phyloP scores from a whole-genome alignment of 1,140 invertebrate genomes.

The Colletes latitarsis region DNA sequence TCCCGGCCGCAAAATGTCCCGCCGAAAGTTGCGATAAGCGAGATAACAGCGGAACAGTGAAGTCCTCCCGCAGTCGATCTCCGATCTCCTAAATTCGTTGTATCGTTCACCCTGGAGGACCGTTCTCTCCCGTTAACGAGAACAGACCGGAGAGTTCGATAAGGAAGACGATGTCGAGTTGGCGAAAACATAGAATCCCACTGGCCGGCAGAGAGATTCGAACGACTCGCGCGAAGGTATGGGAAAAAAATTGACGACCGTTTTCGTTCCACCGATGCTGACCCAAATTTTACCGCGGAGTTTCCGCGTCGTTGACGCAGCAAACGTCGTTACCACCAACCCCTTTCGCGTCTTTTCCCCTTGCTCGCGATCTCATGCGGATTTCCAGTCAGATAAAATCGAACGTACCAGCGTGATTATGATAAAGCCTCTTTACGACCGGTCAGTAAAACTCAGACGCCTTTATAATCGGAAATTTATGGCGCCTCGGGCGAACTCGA shows the following conservation, averaged over 20 bases:
- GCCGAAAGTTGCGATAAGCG: neutral
- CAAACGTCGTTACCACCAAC: slow-evolving; percentile 36
- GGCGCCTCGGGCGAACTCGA: slow-evolving; percentile 12
- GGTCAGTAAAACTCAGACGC: slow-evolving; percentile 41
- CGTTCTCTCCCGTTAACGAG: slow-evolving; percentile 52
- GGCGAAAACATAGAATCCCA: slow-evolving; percentile 52
- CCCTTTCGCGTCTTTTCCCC: slow-evolving; percentile 27
- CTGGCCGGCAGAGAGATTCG: slow-evolving; percentile 26
- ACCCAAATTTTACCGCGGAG: slow-evolving; percentile 63
- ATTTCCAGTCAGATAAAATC: slow-evolving; percentile 54
- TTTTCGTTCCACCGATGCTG: slow-evolving; percentile 60
- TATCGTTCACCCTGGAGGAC: slow-evolving; percentile 49
- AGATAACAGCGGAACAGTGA: slow-evolving; percentile 9
- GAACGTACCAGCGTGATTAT: slow-evolving; percentile 49
- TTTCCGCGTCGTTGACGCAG: slow-evolving; percentile 66
- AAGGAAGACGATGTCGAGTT: slow-evolving; percentile 56
- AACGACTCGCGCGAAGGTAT: slow-evolving; percentile 21
- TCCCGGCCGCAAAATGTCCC: neutral
- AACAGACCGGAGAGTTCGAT: slow-evolving; percentile 35
- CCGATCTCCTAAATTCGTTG: slow-evolving; percentile 20
- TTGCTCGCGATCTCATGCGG: slow-evolving; percentile 39
- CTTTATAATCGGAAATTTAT: slow-evolving; percentile 28
- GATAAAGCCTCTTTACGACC: slow-evolving; percentile 51
- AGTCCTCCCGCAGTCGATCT: slow-evolving; percentile 12
- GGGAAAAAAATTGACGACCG: slow-evolving; percentile 62